phyloP scores from a whole-genome alignment of 92 coral and sea anemone species.

The Paramuricea clavata region DNA sequence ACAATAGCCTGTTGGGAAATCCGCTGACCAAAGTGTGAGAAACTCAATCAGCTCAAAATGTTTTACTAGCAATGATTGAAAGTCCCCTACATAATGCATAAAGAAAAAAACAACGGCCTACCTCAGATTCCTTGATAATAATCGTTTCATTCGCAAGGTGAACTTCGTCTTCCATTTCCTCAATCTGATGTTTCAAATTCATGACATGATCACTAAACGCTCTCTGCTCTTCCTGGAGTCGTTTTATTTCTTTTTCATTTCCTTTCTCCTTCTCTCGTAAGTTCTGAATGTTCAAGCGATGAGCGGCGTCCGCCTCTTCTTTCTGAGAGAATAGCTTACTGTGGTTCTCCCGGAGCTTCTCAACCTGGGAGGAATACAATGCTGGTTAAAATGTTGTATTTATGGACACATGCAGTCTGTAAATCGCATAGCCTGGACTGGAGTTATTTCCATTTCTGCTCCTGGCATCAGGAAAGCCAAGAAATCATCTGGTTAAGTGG shows the following conservation, averaged over 20 bases:
- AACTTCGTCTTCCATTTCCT: slow-evolving; percentile 78
- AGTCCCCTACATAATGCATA: no score
- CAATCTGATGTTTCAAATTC: slow-evolving; percentile 77
- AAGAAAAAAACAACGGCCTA: background rate
- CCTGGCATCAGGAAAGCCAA: no score
- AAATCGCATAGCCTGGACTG: no score
- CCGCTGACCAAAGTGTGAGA: no score
- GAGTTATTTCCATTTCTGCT: no score
- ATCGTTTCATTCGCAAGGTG: slow-evolving; percentile 83
- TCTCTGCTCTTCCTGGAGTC: slow-evolving; percentile 71
- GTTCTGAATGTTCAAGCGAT: slow-evolving; percentile 76
- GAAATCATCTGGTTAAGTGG: no score
- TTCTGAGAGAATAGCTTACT: slow-evolving; percentile 82
- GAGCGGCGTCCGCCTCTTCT: slow-evolving; percentile 86
- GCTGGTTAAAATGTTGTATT: no score
- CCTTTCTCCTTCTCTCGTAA: slow-evolving; percentile 74
- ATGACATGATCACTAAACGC: slow-evolving; percentile 75
- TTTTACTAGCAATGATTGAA: no score
- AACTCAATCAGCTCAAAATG: no score
- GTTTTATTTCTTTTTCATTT: slow-evolving; percentile 76
- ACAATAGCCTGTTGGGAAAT: no score
- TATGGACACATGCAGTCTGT: no score
- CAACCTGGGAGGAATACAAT: slow-evolving; percentile 78
- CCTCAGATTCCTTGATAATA: slow-evolving; percentile 98
- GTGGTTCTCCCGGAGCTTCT: slow-evolving; percentile 91